These are phyloP conservation scores for Procambarus clarkii DNA, from an alignment of 1,140 invertebrate genomes.

Conservation along the genomic window DNA sequence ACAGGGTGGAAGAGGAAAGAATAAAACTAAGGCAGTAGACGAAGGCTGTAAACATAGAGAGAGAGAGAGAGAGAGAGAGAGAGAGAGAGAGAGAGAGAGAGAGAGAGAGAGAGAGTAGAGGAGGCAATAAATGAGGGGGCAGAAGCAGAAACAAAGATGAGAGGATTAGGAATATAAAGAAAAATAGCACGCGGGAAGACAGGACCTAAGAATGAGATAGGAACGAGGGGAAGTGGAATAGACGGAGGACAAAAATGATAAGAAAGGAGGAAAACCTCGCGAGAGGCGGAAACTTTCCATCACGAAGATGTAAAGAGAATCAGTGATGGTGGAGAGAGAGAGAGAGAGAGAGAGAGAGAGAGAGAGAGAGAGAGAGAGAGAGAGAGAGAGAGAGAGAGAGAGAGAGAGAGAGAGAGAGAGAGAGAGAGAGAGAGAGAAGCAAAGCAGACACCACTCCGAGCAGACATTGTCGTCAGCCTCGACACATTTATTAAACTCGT, in stretches of 20 bases:
- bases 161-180: not conserved
- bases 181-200: not conserved
- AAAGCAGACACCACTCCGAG: not conserved
- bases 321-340: not conserved
- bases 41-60: no score
- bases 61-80: no score
- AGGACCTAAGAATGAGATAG: not conserved
- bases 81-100: no score
- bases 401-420: not conserved
- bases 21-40: not conserved
- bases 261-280: not conserved
- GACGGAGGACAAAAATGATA: not conserved
- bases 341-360: not conserved
- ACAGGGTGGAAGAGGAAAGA: not conserved
- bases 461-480: not conserved
- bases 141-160: not conserved
- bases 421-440: not conserved
- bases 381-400: not conserved
- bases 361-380: not conserved
- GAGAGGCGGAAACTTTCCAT: no score
- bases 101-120: not conserved
- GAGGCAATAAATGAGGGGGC: not conserved
- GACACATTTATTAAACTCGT: not conserved
- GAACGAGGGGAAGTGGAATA: not conserved
- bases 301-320: not conserved